Evolutionary conservation across 2,113 vertebrate species (phyloP).

Genomic region (Myocastor coypus): DNA sequence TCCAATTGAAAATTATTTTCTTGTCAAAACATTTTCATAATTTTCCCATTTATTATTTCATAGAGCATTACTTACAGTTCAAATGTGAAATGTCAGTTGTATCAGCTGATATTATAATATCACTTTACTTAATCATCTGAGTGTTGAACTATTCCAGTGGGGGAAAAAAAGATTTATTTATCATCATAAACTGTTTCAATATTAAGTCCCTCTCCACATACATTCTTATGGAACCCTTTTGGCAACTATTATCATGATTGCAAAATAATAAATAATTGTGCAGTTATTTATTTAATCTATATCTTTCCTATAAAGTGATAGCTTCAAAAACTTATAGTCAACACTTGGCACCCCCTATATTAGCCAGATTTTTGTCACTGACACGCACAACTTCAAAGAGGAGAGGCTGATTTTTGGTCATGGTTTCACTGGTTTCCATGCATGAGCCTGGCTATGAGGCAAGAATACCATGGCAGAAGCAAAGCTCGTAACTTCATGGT

Average conservation of each 20-base stretch:
- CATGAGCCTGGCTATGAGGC: neutral
- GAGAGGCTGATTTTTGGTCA: neutral
- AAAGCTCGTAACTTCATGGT: neutral
- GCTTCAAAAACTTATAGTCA: neutral
- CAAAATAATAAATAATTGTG: neutral
- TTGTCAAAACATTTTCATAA: neutral
- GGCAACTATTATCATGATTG: neutral
- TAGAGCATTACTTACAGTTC: neutral
- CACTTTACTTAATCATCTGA: neutral
- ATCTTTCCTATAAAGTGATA: neutral
- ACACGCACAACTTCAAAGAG: neutral
- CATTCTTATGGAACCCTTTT: neutral
- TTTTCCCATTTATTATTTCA: neutral
- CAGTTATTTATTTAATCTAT: neutral
- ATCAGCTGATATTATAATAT: neutral
- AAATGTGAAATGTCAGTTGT: neutral
- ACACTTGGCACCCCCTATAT: neutral
- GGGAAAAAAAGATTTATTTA: neutral
- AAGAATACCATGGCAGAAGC: neutral
- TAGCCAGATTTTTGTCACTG: neutral
- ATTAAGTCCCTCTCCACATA: neutral
- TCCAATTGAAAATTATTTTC: neutral
- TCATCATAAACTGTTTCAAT: neutral
- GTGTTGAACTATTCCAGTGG: neutral
- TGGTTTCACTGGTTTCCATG: neutral